A percentile compares a stretch with the other conserved stretches of the same genome.
Evolutionary conservation across 2,797 vertebrate genomes (phyloP).

Genomic region (Tenualosa ilisha): DNA sequence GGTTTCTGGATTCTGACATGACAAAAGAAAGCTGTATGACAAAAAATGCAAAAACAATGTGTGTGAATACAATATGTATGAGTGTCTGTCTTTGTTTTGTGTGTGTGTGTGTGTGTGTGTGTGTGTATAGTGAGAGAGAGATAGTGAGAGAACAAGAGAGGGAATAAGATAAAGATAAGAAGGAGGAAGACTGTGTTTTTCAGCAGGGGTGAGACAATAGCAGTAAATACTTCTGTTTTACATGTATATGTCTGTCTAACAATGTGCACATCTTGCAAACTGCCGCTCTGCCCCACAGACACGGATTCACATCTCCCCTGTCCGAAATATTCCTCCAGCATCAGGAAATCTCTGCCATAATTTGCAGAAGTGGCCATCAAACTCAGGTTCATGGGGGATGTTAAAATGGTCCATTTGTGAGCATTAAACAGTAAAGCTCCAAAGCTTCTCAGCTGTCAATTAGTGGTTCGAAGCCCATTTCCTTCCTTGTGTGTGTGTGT

Average conservation of each 20-base stretch:
- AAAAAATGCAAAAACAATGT: not conserved
- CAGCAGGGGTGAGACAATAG: not conserved
- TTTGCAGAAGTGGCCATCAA: conserved; percentile 19
- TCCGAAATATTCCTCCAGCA: not conserved
- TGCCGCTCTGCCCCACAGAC: not conserved
- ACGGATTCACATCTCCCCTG: too few species aligned
- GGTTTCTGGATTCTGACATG: not conserved
- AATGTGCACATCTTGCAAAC: not conserved
- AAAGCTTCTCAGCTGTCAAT: not conserved
- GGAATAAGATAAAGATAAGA: not conserved
- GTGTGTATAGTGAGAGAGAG: not conserved
- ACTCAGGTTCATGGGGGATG: not conserved
- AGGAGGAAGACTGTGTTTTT: not conserved
- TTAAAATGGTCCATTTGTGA: conserved; percentile 14
- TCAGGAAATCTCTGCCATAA: not conserved
- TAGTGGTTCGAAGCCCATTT: not conserved
- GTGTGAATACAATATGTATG: conserved; percentile 1
- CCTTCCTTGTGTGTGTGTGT: not conserved
- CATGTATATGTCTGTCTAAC: not conserved
- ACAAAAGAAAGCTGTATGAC: not conserved
- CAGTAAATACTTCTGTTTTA: not conserved
- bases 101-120: not conserved
- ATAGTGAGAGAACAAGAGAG: not conserved
- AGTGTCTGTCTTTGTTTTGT: not conserved
- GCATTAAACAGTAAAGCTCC: not conserved